Base-by-base conservation (phyloP, 2,113 vertebrate species). In the Megaleporinus macrocephalus region DNA sequence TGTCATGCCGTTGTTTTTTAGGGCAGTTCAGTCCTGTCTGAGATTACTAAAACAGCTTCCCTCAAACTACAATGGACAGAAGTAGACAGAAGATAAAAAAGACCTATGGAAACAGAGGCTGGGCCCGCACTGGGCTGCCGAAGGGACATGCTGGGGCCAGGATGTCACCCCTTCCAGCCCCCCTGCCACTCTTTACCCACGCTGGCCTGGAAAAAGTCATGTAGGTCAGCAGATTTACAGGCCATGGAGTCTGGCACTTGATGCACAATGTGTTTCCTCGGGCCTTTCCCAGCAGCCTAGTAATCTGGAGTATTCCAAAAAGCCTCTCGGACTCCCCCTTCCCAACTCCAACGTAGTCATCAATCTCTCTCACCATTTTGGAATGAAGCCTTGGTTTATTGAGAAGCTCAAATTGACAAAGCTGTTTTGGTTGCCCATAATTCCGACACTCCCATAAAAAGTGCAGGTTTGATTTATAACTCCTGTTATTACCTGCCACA, bases 31-130 rank as follows among this genome's bases (percentile, higher is more conserved):
- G 73, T 73, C 82, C 27, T 84, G 75, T 66, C 63, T 29, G 59
- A 53, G 41, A 61, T 76, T 69, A 84, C 79, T 79, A 65, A 82
- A 80, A 69, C 77, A 65, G 68, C 84, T 76, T 83, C 79, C 81
- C 27, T 70, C 76, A 80, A 75, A 83, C 84, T 66, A 83, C 73
- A 85, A 76, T 10, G 70, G 86, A 89, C 88, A 92, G 89, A 89
- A 89, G 86, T 80, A 68, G 76, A 33, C 62, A 82, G 53, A 62
- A 87, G 86, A 91, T 89, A 79, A 86, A 79, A 86, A 78, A 51
- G n/a, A 33, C 20, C 41, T 51, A 20, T 73, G 63, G 62, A 84
- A 84, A 80, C 78, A 51, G 76, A 69, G 76, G 30, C 71, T 26
- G 30, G 30, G 66, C 33, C 65, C 4, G 14, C 75, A 77, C 69